phyloP scores from a whole-genome alignment of 2,113 vertebrate species.

The Pteropus alecto region DNA sequence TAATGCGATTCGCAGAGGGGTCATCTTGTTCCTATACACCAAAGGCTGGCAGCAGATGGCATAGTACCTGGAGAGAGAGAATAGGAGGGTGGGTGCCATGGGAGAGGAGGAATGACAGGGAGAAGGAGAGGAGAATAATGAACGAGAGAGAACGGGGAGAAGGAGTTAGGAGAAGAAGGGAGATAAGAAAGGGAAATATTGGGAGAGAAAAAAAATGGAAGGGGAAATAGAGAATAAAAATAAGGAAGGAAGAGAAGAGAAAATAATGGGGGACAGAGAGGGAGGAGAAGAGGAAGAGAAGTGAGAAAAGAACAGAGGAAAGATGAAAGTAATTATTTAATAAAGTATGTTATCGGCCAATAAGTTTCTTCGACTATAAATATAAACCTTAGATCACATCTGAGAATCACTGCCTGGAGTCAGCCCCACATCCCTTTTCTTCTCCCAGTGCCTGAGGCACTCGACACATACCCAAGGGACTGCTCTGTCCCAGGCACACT shows the following conservation, averaged over 20 bases:
- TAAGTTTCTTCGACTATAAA: background rate
- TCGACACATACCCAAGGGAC: background rate
- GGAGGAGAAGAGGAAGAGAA: background rate
- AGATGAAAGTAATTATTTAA: background rate
- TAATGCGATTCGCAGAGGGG: constrained; percentile 91
- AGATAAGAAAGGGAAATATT: background rate
- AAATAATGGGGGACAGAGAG: background rate
- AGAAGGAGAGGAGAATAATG: background rate
- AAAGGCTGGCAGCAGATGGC: constrained; percentile 99
- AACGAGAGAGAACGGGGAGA: background rate
- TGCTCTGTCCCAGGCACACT: background rate
- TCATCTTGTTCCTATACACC: constrained; percentile 99
- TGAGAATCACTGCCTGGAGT: background rate
- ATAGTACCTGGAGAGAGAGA: constrained; percentile 89
- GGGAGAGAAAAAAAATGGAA: background rate
- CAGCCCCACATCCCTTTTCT: background rate
- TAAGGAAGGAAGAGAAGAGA: background rate
- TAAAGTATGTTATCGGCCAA: background rate
- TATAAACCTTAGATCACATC: background rate
- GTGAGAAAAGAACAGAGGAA: background rate
- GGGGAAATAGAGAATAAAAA: background rate
- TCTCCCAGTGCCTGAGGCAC: background rate
- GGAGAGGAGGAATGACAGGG: background rate
- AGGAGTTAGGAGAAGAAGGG: background rate
- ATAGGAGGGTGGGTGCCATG: fast-evolving